Evolutionary conservation across 2,888 invertebrate species (phyloP).

Genomic region (Cryptocephalus moraei): DNA sequence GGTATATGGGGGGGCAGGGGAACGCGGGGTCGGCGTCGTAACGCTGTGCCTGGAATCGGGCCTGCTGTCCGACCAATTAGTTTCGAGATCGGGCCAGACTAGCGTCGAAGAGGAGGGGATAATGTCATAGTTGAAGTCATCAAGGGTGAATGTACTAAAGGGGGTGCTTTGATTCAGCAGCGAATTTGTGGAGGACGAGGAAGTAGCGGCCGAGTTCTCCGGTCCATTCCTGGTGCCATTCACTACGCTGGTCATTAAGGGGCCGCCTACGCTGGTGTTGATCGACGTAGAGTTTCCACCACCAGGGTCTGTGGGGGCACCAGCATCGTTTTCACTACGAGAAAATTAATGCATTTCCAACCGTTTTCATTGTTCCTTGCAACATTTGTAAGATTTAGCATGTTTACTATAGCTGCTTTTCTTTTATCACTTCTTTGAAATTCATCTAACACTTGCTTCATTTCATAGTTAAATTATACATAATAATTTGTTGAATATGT

Average conservation of each 20-base stretch:
- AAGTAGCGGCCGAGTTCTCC: conserved; percentile 23
- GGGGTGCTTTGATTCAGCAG: conserved; percentile 19
- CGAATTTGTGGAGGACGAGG: conserved; percentile 20
- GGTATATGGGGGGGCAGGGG: conserved; percentile 20
- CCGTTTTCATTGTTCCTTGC: background rate
- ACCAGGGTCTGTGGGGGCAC: conserved; percentile 31
- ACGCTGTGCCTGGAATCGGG: conserved; percentile 57
- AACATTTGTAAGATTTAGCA: no score
- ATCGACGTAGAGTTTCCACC: conserved; percentile 17
- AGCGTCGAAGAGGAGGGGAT: conserved; percentile 47
- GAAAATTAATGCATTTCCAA: background rate
- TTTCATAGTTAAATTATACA: no score
- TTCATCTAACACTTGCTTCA: no score
- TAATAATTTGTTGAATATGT: no score
- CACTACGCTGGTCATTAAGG: conserved; percentile 61
- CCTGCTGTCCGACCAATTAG: conserved; percentile 33
- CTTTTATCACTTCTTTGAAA: no score
- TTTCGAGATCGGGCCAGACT: conserved; percentile 42
- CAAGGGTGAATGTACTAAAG: conserved; percentile 9
- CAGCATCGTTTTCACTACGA: conserved; percentile 31
- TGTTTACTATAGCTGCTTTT: no score
- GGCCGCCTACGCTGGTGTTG: conserved; percentile 47
- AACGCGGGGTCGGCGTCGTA: conserved; percentile 49
- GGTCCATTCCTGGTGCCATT: conserved; percentile 48
- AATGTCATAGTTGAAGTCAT: conserved; percentile 36